A percentile compares a stretch with the other conserved stretches of the same genome.
Evolutionary conservation across 2,888 invertebrate genomes (phyloP).

Genomic region (Vandiemenella viatica): DNA sequence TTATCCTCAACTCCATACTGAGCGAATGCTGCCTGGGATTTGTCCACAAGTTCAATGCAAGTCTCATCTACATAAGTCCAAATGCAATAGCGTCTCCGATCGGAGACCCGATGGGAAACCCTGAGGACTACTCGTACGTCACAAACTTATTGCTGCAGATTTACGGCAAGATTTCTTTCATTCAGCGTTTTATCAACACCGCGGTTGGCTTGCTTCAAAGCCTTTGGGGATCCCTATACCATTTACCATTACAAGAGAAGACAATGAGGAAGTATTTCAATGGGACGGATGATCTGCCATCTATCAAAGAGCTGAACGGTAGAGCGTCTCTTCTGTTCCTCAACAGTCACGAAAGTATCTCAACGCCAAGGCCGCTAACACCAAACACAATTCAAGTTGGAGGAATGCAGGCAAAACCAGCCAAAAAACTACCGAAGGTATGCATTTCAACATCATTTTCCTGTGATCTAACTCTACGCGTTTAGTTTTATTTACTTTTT

Average conservation of each 20-base stretch:
- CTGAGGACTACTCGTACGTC: background rate
- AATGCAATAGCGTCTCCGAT: background rate
- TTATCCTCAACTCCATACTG: background rate
- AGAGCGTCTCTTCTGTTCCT: background rate
- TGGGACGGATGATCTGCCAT: background rate
- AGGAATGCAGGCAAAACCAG: background rate
- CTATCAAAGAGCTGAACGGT: background rate
- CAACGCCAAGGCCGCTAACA: background rate
- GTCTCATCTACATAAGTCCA: background rate
- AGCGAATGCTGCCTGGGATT: background rate
- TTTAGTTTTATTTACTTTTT: too few species aligned
- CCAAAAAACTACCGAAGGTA: background rate
- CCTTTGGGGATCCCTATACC: conserved; percentile 1
- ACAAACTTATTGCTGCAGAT: background rate
- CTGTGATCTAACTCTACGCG: too few species aligned
- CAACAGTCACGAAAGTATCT: background rate
- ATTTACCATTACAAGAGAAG: conserved; percentile 7
- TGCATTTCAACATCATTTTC: too few species aligned
- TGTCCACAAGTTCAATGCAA: background rate
- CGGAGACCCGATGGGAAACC: background rate
- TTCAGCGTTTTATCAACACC: background rate
- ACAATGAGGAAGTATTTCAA: conserved; percentile 5
- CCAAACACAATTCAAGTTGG: background rate
- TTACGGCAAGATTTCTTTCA: background rate
- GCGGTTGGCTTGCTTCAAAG: background rate